Base-by-base conservation (phyloP, 2,888 invertebrate species). In the Pyrocoelia pectoralis region DNA sequence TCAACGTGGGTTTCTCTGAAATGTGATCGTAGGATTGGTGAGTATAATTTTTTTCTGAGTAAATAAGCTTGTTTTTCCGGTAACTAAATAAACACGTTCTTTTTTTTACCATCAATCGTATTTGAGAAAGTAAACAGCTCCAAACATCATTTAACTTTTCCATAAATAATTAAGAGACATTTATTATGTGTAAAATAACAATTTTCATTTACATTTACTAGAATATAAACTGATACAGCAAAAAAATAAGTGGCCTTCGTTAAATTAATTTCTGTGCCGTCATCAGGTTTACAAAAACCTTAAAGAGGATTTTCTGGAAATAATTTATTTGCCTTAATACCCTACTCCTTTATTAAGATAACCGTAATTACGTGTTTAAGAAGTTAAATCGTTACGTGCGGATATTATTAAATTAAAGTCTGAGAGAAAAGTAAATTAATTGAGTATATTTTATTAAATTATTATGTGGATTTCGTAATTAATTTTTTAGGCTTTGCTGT, bases 321-420 rank as follows among this genome's bases (percentile, higher is more conserved):
- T 33, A 33, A 33, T 33, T 33, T n/a, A 33, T 33, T 33, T 33
- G 33, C 33, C 33, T 33, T 33, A 33, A 33, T 33, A 33, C 33
- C 33, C n/a, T 33, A 33, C 8, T 33, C 33, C 10, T n/a, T 33
- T 33, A 33, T 33, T 33, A 33, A 33, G 33, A 33, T 33, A 33
- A 33, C 10, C 10, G 33, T 33, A 33, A 33, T 33, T 33, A 33
- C 33, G 33, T 33, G 33, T 33, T 33, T 33, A 33, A 33, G 33
- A 33, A 33, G 33, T n/a, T 33, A 33, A 33, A 33, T n/a, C 8
- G 33, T 33, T 33, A 33, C 33, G 33, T 33, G 33, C n/a, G n/a
- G 8, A 33, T 33, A n/a, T n/a, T 8, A 24, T 24, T 24, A 24
- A 33, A 33, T 33, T 8, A n/a, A 33, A n/a, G n/a, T 33, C 2